Conservation (phyloP, 1,140 invertebrate species). For the Trinorchestia longiramus region DNA sequence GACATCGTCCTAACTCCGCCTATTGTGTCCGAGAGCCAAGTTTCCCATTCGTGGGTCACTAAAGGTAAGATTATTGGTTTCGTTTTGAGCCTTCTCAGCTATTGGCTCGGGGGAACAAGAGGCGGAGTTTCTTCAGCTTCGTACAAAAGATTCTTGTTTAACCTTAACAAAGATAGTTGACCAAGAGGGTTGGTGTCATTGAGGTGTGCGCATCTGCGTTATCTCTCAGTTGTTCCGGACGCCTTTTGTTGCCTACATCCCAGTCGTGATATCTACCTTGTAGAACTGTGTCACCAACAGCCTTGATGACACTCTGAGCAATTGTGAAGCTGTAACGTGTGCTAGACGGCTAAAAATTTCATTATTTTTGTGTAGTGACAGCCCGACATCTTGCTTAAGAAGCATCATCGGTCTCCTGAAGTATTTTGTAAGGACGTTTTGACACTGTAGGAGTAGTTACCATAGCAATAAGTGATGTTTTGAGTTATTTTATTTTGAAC, state of each 20-base stretch:
- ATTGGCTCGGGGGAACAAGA: slow-evolving; percentile 40
- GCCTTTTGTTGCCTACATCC: background rate
- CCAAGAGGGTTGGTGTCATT: slow-evolving; percentile 42
- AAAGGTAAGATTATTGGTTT: slow-evolving; percentile 51
- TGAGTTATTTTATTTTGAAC: background rate
- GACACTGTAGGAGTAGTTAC: background rate
- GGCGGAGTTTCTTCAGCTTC: background rate
- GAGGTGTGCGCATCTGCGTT: background rate
- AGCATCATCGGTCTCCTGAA: background rate
- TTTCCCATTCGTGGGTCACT: slow-evolving; percentile 20
- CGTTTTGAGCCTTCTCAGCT: background rate
- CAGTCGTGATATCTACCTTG: background rate
- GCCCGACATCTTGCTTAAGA: background rate
- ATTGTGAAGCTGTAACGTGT: background rate
- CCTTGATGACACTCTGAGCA: background rate
- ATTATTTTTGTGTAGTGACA: background rate
- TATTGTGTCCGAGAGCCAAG: background rate
- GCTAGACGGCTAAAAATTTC: background rate
- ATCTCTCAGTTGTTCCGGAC: background rate
- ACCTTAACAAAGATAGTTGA: slow-evolving; percentile 54
- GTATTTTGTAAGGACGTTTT: background rate
- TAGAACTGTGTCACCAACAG: background rate
- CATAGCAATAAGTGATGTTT: background rate
- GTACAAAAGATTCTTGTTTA: slow-evolving; percentile 42
- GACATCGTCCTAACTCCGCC: slow-evolving; percentile 38